Evolutionary conservation across 2,888 invertebrate genomes (phyloP).

Genomic region (Dryobota labecula): DNA sequence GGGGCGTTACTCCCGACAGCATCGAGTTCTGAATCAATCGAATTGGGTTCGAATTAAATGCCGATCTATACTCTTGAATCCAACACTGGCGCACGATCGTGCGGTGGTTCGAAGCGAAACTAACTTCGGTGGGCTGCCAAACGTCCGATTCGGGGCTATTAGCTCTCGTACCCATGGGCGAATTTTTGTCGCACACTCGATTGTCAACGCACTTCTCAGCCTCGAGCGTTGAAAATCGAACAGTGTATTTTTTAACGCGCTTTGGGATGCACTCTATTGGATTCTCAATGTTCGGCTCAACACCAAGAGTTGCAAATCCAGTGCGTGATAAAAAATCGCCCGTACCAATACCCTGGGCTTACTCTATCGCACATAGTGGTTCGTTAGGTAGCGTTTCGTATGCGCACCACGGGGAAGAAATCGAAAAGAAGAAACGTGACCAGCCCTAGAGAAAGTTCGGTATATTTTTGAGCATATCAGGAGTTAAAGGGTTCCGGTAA

Average conservation of each 20-base stretch:
- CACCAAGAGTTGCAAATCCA: neutral
- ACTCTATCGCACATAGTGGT: slow-evolving; percentile 19
- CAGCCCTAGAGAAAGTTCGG: slow-evolving; percentile 9
- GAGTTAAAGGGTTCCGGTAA: neutral
- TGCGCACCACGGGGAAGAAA: slow-evolving; percentile 29
- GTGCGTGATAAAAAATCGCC: neutral
- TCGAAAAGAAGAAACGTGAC: slow-evolving; percentile 31
- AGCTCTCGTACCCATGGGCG: neutral
- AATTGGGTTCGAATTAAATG: too few species aligned
- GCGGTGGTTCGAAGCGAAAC: too few species aligned
- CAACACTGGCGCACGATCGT: too few species aligned
- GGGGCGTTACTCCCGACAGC: too few species aligned
- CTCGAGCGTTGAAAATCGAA: neutral
- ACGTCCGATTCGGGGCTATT: slow-evolving; percentile 19
- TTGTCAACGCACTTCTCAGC: neutral
- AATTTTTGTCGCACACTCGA: neutral
- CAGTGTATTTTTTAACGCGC: neutral
- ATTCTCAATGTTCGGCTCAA: neutral
- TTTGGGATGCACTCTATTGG: neutral
- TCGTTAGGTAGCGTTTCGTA: slow-evolving; percentile 26
- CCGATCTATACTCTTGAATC: too few species aligned
- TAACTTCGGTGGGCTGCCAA: slow-evolving; percentile 18
- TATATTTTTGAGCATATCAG: slow-evolving; percentile 13
- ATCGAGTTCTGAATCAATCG: too few species aligned
- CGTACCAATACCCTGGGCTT: neutral